phyloP scores from a whole-genome alignment of 2,888 invertebrate species.

The Neoaliturus tenellus region DNA sequence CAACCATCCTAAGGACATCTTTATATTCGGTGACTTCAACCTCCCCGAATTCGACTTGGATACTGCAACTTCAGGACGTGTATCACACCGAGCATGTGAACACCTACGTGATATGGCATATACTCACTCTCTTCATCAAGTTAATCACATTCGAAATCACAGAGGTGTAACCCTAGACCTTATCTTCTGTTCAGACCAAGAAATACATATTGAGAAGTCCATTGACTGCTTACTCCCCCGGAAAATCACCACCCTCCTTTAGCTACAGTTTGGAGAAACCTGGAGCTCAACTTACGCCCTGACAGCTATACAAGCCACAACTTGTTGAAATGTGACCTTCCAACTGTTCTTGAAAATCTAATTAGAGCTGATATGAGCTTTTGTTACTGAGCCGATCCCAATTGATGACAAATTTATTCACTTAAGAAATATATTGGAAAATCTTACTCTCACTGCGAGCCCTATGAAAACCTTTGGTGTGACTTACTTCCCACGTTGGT shows the following conservation, averaged over 20 bases:
- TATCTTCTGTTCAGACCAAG: not conserved
- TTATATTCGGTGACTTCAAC: conserved; percentile 32
- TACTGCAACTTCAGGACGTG: not conserved
- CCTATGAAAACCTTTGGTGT: not conserved
- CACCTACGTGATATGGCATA: not conserved
- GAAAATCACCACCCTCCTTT: conserved; percentile 1
- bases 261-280: not conserved
- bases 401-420: not conserved
- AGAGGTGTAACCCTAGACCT: conserved; percentile 26
- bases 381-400: too few species aligned
- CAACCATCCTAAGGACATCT: not conserved
- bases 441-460: not conserved
- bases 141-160: conserved; percentile 30
- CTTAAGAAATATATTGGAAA: not conserved
- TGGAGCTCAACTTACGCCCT: not conserved
- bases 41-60: not conserved
- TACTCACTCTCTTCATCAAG: not conserved
- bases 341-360: not conserved
- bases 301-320: not conserved
- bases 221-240: not conserved
- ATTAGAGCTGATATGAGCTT: not conserved
- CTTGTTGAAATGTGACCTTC: conserved; percentile 6
- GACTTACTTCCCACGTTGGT: conserved; percentile 32
- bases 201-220: too few species aligned
- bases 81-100: not conserved